Evolutionary conservation across 2,113 vertebrate species (phyloP), one percentile per base, ranked within the genome.

Genomic region (Crotalus tigris): DNA sequence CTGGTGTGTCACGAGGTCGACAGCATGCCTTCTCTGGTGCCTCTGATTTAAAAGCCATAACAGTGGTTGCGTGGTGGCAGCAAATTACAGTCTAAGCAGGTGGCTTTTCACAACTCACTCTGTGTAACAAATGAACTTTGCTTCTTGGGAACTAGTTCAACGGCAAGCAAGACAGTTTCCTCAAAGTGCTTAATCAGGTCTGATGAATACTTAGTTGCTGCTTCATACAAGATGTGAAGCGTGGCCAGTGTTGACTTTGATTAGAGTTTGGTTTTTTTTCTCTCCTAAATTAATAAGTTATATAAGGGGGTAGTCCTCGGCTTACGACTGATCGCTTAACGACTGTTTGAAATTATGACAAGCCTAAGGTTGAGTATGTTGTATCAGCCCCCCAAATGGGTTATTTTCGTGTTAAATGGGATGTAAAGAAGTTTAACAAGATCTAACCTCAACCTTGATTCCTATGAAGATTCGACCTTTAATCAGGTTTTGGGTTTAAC

Each of bases 31-130:
- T 17, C 10, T 11, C 21, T 1, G 4, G 24, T 39, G 5, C 39
- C 17, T 46, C 57, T 69, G 85, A 33, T 87, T 94, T 94, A 29
- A 92, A 85, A 69, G 75, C 57, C 39, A 92, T 54, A 90, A 90
- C n/a, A n/a, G 33, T 46, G 49, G 61, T 57, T 64, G 49, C 75
- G 49, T 26, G 86, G 57, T 33, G 17, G 58, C 91, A 93, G 51
- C 75, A 94, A 75, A 85, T 3, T 26, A 64, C 39, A 7, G 11
- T 91, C 10, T 0, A 0, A 13, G 55, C n/a, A 64, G 91, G 58
- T 61, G 75, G 75, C 58, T 53, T 85, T 92, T 57, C 53, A 53
- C 29, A 39, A 33, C 64, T 94, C 92, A 93, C 61, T 12, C 87
- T 94, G 3, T 23, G 58, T 21, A 9, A 0, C 90, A 17, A 29